These are phyloP conservation scores for Sinelater perroti DNA, from an alignment of 2,888 invertebrate genomes.

Conservation along the genomic window DNA sequence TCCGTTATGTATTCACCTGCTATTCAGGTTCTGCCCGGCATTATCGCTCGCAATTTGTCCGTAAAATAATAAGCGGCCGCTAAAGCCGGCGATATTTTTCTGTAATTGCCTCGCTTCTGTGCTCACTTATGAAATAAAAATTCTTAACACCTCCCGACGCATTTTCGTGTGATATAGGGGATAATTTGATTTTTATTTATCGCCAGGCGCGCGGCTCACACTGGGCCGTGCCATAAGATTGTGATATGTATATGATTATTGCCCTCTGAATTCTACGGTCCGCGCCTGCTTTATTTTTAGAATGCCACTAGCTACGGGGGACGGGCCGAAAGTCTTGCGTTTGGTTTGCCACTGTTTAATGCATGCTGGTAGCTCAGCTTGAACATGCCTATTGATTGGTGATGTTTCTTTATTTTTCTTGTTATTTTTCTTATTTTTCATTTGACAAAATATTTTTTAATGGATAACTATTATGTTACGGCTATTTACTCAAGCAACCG, in stretches of 20 bases:
- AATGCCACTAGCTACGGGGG: too few species aligned
- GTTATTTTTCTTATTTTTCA: too few species aligned
- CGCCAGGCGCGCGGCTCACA: slow-evolving; percentile 37
- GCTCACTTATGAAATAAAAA: slow-evolving; percentile 42
- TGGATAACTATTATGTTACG: too few species aligned
- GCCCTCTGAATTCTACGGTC: slow-evolving; percentile 39
- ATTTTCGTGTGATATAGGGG: slow-evolving; percentile 40
- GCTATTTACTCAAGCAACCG: too few species aligned
- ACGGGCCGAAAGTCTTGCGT: too few species aligned
- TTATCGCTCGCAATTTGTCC: slow-evolving; percentile 44
- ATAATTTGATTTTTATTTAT: slow-evolving; percentile 47
- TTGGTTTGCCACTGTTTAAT: too few species aligned
- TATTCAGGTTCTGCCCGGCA: slow-evolving; percentile 40
- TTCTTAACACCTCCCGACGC: slow-evolving; percentile 44
- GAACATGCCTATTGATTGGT: too few species aligned
- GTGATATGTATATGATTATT: slow-evolving; percentile 42
- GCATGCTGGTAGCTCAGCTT: too few species aligned
- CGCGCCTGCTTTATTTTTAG: slow-evolving; percentile 32
- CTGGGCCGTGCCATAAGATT: slow-evolving; percentile 40
- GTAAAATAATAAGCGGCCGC: slow-evolving; percentile 37
- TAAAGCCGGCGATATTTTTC: slow-evolving; percentile 37
- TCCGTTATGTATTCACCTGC: slow-evolving; percentile 46
- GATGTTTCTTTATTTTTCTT: too few species aligned
- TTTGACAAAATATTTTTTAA: too few species aligned
- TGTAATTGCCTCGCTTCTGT: slow-evolving; percentile 41